These are phyloP conservation scores for Fregata magnificens DNA, from an alignment of 2,113 vertebrate species.

Conservation along the genomic window DNA sequence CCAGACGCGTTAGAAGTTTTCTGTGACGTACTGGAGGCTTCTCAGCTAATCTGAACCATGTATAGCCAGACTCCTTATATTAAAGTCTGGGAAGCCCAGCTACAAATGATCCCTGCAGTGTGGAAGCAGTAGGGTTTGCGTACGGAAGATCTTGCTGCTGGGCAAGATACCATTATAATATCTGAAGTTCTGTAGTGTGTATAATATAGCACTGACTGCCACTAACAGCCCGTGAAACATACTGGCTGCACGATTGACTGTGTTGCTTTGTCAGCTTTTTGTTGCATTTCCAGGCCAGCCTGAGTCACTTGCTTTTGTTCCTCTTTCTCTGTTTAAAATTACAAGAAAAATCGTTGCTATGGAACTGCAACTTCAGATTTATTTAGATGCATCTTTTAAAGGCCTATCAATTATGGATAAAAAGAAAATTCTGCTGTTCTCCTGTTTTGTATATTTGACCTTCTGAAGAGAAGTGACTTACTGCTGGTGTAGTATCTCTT, in stretches of 20 bases:
- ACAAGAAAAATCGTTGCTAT: neutral
- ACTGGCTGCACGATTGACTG: neutral
- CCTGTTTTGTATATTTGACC: neutral
- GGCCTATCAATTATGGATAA: neutral
- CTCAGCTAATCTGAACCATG: neutral
- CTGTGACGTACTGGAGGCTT: neutral
- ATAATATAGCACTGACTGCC: neutral
- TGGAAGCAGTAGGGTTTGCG: neutral
- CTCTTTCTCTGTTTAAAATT: conserved; percentile 14
- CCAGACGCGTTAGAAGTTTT: neutral
- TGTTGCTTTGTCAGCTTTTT: conserved; percentile 25
- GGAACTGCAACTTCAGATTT: conserved; percentile 44
- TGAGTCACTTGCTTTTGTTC: conserved; percentile 44
- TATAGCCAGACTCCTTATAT: neutral
- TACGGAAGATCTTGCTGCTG: neutral
- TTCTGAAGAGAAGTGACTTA: neutral
- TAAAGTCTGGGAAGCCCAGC: neutral
- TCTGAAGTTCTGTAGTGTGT: neutral
- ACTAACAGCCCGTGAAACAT: conserved; percentile 20
- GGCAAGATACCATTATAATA: neutral
- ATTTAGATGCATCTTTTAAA: neutral
- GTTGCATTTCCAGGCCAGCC: conserved; percentile 43
- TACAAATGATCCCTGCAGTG: neutral
- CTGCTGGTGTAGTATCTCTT: neutral
- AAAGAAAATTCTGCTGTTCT: neutral